Conservation (phyloP, 1,140 invertebrate genomes). For the Lepidostoma basale region DNA sequence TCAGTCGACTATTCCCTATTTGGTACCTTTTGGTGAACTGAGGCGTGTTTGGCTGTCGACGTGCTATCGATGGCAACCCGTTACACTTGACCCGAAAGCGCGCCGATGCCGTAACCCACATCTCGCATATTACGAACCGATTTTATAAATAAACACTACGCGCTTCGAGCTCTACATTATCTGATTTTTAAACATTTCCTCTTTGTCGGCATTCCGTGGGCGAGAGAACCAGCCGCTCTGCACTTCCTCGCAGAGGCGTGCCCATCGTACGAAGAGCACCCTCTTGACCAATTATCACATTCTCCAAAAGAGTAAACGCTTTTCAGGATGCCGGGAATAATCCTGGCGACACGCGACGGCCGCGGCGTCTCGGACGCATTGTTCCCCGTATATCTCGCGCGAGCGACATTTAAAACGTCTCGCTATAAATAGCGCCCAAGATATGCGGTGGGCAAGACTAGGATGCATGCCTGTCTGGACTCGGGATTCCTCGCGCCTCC, state of each 20-base stretch:
- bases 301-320: no score
- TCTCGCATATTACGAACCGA: neutral
- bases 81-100: conserved; percentile 29
- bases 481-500: neutral
- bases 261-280: no score
- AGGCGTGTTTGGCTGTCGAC: no score
- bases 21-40: no score
- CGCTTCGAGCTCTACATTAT: neutral
- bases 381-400: conserved; percentile 21
- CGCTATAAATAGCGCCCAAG: conserved; percentile 30
- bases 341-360: neutral
- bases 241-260: no score
- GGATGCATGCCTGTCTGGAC: conserved; percentile 15
- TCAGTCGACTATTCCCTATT: no score
- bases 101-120: conserved; percentile 1
- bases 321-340: conserved; percentile 25
- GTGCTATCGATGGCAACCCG: neutral
- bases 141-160: conserved; percentile 11
- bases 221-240: no score
- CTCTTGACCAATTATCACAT: no score
- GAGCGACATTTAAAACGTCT: conserved; percentile 29
- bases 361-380: conserved; percentile 9
- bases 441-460: conserved; percentile 11
- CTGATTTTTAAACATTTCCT: conserved; percentile 10
- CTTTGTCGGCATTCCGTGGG: neutral